Percentiles rank a stretch among this genome's conserved stretches.
These are phyloP conservation scores for Caenorhabditis doughertyi DNA, from an alignment of 2,888 invertebrate species.

Conservation along the genomic window DNA sequence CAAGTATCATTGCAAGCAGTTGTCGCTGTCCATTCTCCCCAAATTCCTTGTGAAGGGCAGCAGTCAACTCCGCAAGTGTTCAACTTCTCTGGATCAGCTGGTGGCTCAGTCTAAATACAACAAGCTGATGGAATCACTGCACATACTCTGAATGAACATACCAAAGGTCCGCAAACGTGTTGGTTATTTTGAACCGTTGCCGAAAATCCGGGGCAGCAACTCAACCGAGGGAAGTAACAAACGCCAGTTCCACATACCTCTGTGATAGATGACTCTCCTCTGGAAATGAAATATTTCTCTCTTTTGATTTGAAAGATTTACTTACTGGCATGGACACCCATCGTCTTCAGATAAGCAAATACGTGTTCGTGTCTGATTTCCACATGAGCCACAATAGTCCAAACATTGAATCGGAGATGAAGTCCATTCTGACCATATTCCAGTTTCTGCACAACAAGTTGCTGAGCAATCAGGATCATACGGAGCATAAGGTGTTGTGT, in stretches of 20 bases:
- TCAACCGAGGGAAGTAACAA: slow-evolving; percentile 68
- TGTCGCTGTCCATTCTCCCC: slow-evolving; percentile 72
- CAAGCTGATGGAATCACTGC: too few species aligned
- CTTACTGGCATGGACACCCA: slow-evolving; percentile 74
- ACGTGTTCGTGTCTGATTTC: slow-evolving; percentile 60
- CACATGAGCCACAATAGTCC: slow-evolving; percentile 75
- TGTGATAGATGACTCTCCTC: slow-evolving; percentile 54
- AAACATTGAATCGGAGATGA: slow-evolving; percentile 25
- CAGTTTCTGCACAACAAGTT: slow-evolving; percentile 62
- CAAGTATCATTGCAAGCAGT: slow-evolving; percentile 72
- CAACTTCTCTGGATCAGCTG: slow-evolving; percentile 44
- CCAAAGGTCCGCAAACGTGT: slow-evolving; percentile 61
- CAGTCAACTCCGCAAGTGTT: slow-evolving; percentile 65
- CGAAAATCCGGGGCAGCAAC: slow-evolving; percentile 66
- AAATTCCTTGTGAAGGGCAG: slow-evolving; percentile 65
- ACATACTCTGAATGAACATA: too few species aligned
- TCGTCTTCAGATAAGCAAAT: slow-evolving; percentile 66
- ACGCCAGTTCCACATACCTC: slow-evolving; percentile 60
- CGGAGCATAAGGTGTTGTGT: slow-evolving; percentile 42
- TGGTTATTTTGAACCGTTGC: slow-evolving; percentile 38
- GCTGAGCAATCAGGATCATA: slow-evolving; percentile 50
- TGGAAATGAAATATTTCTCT: slow-evolving; percentile 48
- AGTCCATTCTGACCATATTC: slow-evolving; percentile 73
- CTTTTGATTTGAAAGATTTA: neutral
- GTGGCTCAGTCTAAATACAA: slow-evolving; percentile 13